phyloP scores from a whole-genome alignment of 2,888 invertebrate species.

The Scelioninae gen. 2 region DNA sequence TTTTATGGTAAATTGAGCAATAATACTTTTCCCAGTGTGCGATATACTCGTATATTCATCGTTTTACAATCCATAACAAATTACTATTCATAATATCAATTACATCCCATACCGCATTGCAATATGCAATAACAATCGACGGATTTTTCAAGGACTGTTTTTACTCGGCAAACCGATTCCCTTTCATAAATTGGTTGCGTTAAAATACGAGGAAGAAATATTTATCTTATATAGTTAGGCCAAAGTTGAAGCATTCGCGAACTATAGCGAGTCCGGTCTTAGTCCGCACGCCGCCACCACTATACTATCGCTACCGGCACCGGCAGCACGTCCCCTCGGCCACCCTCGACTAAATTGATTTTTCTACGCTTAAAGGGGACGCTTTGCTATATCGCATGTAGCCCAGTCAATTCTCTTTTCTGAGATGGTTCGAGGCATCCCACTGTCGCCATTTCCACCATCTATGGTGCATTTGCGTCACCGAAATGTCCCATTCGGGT shows the following conservation, averaged over 20 bases:
- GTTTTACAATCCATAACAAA: too few relatives aligned
- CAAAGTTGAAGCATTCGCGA: conserved; percentile 41
- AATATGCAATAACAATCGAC: too few relatives aligned
- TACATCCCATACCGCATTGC: too few relatives aligned
- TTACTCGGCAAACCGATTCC: too few relatives aligned
- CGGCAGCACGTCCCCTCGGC: conserved; percentile 59
- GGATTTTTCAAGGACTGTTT: too few relatives aligned
- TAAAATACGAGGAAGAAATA: neutral
- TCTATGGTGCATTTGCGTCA: conserved; percentile 28
- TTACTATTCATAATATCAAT: too few relatives aligned
- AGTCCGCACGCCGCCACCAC: conserved; percentile 58
- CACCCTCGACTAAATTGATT: conserved; percentile 68
- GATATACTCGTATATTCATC: too few relatives aligned
- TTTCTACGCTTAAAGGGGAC: conserved; percentile 68
- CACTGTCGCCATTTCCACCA: conserved; percentile 56
- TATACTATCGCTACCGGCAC: conserved; percentile 59
- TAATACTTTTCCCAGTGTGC: too few relatives aligned
- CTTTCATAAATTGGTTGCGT: too few relatives aligned
- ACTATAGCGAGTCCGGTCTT: conserved; percentile 52
- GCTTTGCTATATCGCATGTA: conserved; percentile 57
- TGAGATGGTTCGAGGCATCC: conserved; percentile 54
- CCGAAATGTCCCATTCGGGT: conserved; percentile 35
- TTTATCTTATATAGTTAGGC: conserved; percentile 31
- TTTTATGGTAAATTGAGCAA: too few relatives aligned
- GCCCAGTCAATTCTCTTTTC: conserved; percentile 58